A percentile compares a stretch with the other conserved stretches of the same genome.
Conservation (phyloP, 1,140 invertebrate species). For the Phthorimaea operculella region DNA sequence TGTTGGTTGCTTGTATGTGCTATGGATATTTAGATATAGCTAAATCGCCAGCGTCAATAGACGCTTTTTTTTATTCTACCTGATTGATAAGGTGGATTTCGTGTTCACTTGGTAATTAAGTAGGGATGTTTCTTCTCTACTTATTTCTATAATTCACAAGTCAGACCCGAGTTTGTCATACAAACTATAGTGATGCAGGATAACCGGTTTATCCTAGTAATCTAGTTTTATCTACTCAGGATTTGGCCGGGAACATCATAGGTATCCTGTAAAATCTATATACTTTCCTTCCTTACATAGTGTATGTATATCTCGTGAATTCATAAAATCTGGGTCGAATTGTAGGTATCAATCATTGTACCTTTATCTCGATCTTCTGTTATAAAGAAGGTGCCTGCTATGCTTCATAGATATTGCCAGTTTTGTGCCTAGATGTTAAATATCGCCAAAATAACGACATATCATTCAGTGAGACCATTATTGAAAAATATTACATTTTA, state of each 20-base stretch:
- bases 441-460: slow-evolving; percentile 50
- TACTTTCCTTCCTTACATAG: too few relatives aligned
- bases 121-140: too few relatives aligned
- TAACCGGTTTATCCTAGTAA: too few relatives aligned
- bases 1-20: slow-evolving; percentile 1
- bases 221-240: too few relatives aligned
- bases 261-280: too few relatives aligned
- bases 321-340: background rate
- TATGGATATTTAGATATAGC: background rate
- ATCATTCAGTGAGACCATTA: slow-evolving; percentile 32
- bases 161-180: too few relatives aligned
- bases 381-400: slow-evolving; percentile 8
- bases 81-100: background rate
- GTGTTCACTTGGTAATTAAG: too few relatives aligned
- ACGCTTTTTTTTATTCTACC: background rate
- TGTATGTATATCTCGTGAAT: too few relatives aligned
- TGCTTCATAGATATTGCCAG: slow-evolving; percentile 22
- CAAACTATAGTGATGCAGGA: too few relatives aligned
- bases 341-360: slow-evolving; percentile 17
- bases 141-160: too few relatives aligned
- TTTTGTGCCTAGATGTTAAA: slow-evolving; percentile 51
- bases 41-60: background rate
- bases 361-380: background rate
- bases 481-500: too few relatives aligned
- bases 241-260: too few relatives aligned